Percentiles rank a stretch among this genome's conserved stretches.
These are phyloP conservation scores for Heptranchias perlo DNA, from an alignment of 2,113 vertebrate genomes.

Conservation along the genomic window DNA sequence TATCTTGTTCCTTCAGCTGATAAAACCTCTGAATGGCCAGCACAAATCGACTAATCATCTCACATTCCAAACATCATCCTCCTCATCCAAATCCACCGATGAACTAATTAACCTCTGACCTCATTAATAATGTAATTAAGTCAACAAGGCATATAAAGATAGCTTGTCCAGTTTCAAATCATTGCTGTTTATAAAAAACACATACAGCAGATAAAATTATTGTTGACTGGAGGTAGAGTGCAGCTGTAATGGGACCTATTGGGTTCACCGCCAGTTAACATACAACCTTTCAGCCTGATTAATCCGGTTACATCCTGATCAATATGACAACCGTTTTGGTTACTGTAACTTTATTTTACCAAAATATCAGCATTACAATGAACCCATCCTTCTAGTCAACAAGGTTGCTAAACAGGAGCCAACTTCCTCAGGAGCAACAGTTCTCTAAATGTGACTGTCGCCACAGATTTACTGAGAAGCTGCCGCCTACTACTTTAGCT, in stretches of 20 bases:
- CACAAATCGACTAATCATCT: constrained; percentile 28
- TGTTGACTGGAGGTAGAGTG: too few relatives aligned
- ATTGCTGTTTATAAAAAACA: background rate
- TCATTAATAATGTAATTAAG: constrained; percentile 35
- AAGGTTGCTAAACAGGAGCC: background rate
- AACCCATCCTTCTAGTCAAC: background rate
- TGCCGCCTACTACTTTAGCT: background rate
- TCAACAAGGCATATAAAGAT: constrained; percentile 8
- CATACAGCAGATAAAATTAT: constrained; percentile 1
- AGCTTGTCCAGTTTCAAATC: constrained; percentile 15
- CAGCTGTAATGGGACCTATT: background rate
- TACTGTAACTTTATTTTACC: background rate
- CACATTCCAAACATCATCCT: constrained; percentile 21
- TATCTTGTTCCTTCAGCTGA: constrained; percentile 24
- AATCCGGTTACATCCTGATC: background rate
- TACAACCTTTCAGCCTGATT: background rate
- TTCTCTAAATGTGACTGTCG: background rate
- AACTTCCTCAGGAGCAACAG: constrained; percentile 1
- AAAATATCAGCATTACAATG: too few relatives aligned
- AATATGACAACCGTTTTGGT: background rate
- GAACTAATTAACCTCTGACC: constrained; percentile 34
- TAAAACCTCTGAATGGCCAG: constrained; percentile 6
- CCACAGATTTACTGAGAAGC: background rate
- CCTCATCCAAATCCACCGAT: constrained; percentile 13
- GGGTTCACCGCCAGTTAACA: background rate